Evolutionary conservation across 1,140 invertebrate species (phyloP).

Genomic region (Apolygus lucorum): DNA sequence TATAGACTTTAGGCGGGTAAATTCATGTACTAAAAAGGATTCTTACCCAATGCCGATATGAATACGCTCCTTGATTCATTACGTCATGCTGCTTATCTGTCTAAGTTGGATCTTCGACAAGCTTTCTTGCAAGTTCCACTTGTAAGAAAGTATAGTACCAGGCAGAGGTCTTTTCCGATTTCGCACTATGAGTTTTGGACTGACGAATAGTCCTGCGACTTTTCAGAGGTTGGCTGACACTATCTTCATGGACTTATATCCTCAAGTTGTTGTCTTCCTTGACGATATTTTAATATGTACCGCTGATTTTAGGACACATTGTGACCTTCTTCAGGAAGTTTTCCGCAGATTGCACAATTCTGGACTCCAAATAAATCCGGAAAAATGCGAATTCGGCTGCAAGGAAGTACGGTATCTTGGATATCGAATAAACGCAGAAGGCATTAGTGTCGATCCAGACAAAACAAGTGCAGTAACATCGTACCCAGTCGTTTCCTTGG

Average conservation of each 20-base stretch:
- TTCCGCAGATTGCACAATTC: background rate
- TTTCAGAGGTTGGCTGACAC: constrained; percentile 20
- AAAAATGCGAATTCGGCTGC: background rate
- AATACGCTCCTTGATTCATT: constrained; percentile 35
- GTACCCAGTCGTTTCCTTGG: constrained; percentile 41
- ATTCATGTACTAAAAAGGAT: constrained; percentile 21
- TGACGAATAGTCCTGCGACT: too few species aligned
- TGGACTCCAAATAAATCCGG: background rate
- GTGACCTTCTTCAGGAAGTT: background rate
- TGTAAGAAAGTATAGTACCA: background rate
- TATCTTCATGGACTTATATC: too few species aligned
- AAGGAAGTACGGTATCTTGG: background rate
- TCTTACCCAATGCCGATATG: constrained; percentile 34
- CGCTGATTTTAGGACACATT: background rate
- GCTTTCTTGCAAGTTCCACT: constrained; percentile 39
- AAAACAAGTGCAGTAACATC: constrained; percentile 28
- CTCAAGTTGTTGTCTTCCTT: too few species aligned
- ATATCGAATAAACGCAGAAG: too few species aligned
- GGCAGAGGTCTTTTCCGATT: constrained; percentile 34
- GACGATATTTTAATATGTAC: too few species aligned
- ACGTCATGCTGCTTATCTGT: constrained; percentile 34
- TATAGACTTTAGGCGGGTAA: constrained; percentile 31
- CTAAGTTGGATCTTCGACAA: constrained; percentile 36
- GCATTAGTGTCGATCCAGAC: constrained; percentile 5
- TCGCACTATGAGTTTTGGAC: too few species aligned